Evolutionary conservation across 2,113 vertebrate genomes (phyloP), one percentile per base, ranked within the genome.

Genomic region (Cygnus atratus): DNA sequence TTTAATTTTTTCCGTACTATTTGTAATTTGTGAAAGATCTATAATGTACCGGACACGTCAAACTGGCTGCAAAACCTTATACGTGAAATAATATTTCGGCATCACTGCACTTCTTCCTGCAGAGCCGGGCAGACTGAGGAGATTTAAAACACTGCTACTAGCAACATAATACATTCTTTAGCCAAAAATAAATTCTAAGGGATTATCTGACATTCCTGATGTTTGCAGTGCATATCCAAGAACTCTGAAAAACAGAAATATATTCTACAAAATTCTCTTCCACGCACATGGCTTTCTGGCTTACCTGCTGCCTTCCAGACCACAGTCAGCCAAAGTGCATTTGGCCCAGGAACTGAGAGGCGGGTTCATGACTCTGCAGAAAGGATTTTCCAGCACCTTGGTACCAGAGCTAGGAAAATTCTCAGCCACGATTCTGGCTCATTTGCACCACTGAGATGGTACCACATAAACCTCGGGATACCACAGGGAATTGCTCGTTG

Each of bases 191-290:
- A 93, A 82, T 84, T 84, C 86, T 88, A 62, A 61, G 41, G 84
- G 80, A 96, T 96, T 94, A 95, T 96, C 86, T 68, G 82, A 87
- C 48, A 83, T 78, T 95, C 82, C 70, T 61, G 74, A 58, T 88
- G 61, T 75, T 92, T 88, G 72, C 70, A 44, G 54, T 81, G 86
- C 86, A 82, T 57, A 93, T 76, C 83, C 16, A 70, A 48, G 62
- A 88, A 82, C 35, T 78, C 13, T 41, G 5, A 13, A 10, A 6
- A 25, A 43, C 39, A 76, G 73, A 24, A 78, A 48, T 88, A 70
- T 20, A 79, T 89, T 93, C 67, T 11, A 68, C 61, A 74, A 25
- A 84, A 87, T 44, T 88, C 43, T 52, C 57, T 78, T 79, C 65
- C 70, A 62, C 3, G 1, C 24, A 46, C 0, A 0, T 26, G 24